Base-by-base conservation (phyloP, 2,113 vertebrate species). In the Indri indri region DNA sequence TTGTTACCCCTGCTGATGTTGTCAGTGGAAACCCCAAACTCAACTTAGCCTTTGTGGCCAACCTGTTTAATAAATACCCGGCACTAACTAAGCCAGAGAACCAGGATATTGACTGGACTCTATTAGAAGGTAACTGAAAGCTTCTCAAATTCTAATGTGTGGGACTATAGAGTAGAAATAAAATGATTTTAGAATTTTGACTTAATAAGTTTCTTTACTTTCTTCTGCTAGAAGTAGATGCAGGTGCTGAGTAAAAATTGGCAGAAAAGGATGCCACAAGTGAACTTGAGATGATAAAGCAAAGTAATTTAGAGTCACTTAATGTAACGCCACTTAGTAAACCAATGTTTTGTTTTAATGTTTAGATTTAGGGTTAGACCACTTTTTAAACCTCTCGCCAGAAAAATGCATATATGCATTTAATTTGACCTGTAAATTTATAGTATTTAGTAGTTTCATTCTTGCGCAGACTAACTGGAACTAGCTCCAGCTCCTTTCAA, bases 31-130 rank as follows among this genome's bases (percentile, higher is more conserved):
- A 99, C 95, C 98, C 99, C 30, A 99, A 99, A 96, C 98, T 99
- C 94, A 99, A 99, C 95, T 96, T 99, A 99, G 99, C 99, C 54
- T 99, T 99, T 0, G 99, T 99, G 57, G 99, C 99, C 71, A 99
- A 99, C 91, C 98, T 99, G 84, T 99, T 99, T 98, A 99, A 99
- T 99, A 99, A 99, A 96, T 99, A 99, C 97, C 99, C 99, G 0
- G 99, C 99, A 27, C 99, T 99, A 94, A 99, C 99, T 92, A 99
- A 99, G 98, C 99, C 99, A 25, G 99, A 99, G 95, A 99, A 99
- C 98, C 99, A 99, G 92, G 99, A 99, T 94, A 99, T 99, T 61
- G 99, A 99, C 95, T 99, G 99, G 99, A 99, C 99, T 27, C 98
- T 99, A 13, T 97, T 99, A 81, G 99, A 99, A 98, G 99, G 99